Evolutionary conservation across 2,797 vertebrate species (phyloP).

Genomic region (Eulemur albifrons): DNA sequence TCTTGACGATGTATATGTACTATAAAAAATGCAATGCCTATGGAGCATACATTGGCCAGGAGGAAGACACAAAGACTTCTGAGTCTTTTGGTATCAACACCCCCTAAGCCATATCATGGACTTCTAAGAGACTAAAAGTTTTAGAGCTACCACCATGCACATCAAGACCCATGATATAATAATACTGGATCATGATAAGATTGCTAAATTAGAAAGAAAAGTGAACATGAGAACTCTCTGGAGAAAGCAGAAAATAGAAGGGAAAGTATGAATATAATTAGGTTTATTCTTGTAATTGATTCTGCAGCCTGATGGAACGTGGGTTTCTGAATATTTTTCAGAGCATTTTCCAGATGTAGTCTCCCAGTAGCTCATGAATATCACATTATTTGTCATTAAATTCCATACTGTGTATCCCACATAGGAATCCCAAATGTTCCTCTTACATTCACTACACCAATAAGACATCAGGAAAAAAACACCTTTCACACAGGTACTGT

Average conservation of each 20-base stretch:
- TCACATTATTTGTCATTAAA: constrained; percentile 30
- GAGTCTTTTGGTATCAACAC: background rate
- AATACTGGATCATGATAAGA: background rate
- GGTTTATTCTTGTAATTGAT: constrained; percentile 38
- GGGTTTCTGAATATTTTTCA: constrained; percentile 58
- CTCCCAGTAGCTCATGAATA: constrained; percentile 20
- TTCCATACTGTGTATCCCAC: background rate
- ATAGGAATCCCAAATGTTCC: background rate
- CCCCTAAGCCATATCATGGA: background rate
- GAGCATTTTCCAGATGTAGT: constrained; percentile 45
- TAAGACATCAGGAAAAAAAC: background rate
- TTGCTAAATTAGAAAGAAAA: constrained; percentile 24
- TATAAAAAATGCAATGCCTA: background rate
- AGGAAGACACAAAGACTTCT: background rate
- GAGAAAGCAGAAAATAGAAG: constrained; percentile 49
- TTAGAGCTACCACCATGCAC: background rate
- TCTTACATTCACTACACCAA: background rate
- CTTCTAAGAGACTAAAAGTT: background rate
- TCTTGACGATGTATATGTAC: background rate
- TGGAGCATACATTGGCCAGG: background rate
- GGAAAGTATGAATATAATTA: constrained; percentile 46
- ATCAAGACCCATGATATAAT: background rate
- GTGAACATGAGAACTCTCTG: background rate
- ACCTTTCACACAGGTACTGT: background rate
- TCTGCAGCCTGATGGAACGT: constrained; percentile 34